These are phyloP conservation scores for Psilopsiagon aurifrons DNA, from an alignment of 2,113 vertebrate species.

Conservation along the genomic window DNA sequence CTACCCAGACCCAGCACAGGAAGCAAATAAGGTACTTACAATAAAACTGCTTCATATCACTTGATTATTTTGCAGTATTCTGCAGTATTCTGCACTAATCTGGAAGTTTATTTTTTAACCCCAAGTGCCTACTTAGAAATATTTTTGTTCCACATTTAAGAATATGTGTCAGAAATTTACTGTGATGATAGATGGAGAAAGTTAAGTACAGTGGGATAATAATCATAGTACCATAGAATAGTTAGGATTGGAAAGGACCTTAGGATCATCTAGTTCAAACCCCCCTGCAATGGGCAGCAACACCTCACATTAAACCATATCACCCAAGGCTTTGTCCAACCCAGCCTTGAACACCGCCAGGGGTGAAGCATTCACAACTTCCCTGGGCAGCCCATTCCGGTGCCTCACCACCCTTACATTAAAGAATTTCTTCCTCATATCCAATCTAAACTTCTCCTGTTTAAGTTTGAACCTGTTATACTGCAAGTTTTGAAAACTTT, in stretches of 20 bases:
- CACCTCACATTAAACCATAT: too few species aligned
- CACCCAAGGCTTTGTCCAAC: too few species aligned
- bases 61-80: background rate
- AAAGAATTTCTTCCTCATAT: too few species aligned
- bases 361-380: too few species aligned
- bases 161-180: background rate
- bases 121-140: background rate
- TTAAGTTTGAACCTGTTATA: too few species aligned
- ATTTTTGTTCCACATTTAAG: background rate
- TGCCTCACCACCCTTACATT: too few species aligned
- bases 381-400: too few species aligned
- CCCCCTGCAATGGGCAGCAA: too few species aligned
- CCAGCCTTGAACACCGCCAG: too few species aligned
- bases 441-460: too few species aligned
- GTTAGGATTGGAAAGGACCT: too few species aligned
- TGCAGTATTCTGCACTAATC: background rate
- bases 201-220: background rate
- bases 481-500: background rate
- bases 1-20: fast-evolving
- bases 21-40: background rate
- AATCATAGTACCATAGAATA: background rate
- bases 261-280: too few species aligned
- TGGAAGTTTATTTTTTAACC: background rate
- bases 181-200: background rate
- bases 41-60: background rate